Percentiles rank a stretch among this genome's conserved stretches.
Conservation (phyloP, 2,113 vertebrate species). For the Ramphastos sulfuratus region DNA sequence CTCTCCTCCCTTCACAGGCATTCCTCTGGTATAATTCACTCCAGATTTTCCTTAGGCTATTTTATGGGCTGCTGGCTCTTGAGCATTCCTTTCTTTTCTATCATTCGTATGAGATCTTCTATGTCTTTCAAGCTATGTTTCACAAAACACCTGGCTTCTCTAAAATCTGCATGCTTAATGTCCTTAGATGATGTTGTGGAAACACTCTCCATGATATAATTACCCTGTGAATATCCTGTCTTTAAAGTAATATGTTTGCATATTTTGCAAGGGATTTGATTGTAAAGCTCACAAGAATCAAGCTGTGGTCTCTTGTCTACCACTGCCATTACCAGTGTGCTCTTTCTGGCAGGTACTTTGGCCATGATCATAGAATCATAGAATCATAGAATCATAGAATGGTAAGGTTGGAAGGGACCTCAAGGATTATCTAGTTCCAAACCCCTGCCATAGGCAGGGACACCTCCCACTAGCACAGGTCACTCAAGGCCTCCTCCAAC, state of each 20-base stretch:
- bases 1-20: not conserved
- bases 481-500: too few species aligned
- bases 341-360: conserved; percentile 13
- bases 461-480: too few species aligned
- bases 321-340: not conserved
- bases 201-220: not conserved
- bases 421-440: too few species aligned
- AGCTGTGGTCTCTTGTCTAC: not conserved
- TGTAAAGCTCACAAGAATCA: not conserved
- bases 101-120: not conserved
- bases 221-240: not conserved
- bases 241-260: not conserved
- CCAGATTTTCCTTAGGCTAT: conserved; percentile 28
- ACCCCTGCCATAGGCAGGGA: too few species aligned
- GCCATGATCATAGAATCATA: not conserved
- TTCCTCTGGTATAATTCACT: conserved; percentile 17
- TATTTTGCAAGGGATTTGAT: not conserved
- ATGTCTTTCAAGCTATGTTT: not conserved
- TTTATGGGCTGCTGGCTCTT: conserved; percentile 17
- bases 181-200: not conserved
- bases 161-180: not conserved
- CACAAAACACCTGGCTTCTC: not conserved
- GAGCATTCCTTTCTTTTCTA: not conserved
- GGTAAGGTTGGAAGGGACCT: too few species aligned
- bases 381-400: too few species aligned